phyloP scores from a whole-genome alignment of 2,888 invertebrate genomes.

The Caenorhabditis doughertyi region DNA sequence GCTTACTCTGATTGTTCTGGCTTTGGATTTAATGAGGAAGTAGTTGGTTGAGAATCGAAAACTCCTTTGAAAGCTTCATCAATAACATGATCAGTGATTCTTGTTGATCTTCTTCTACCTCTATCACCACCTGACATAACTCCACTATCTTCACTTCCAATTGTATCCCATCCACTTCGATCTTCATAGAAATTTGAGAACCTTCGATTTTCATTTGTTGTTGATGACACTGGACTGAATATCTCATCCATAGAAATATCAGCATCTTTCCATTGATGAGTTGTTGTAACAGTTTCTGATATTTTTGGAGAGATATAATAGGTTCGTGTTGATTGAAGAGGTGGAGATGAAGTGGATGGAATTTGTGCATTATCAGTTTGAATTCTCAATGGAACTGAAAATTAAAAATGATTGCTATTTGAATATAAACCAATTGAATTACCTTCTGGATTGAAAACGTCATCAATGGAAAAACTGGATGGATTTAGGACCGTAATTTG shows the following conservation, averaged over 20 bases:
- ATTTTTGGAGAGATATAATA: constrained; percentile 48
- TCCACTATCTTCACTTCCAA: constrained; percentile 60
- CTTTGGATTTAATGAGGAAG: not conserved
- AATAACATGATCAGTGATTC: constrained; percentile 34
- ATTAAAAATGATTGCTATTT: not conserved
- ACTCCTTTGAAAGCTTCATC: constrained; percentile 58
- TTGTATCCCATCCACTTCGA: constrained; percentile 57
- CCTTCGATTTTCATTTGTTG: constrained; percentile 28
- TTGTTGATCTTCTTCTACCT: constrained; percentile 38
- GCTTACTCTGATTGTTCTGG: constrained; percentile 15
- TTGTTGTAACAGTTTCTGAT: constrained; percentile 48
- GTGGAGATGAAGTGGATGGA: constrained; percentile 54
- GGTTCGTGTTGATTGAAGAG: constrained; percentile 33
- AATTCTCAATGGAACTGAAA: constrained; percentile 35
- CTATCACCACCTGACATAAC: constrained; percentile 52
- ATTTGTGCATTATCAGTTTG: constrained; percentile 22
- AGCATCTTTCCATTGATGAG: constrained; percentile 59
- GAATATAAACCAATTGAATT: too few relatives aligned
- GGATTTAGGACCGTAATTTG: not conserved
- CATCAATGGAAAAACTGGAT: constrained; percentile 32
- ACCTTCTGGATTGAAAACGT: constrained; percentile 36
- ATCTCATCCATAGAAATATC: constrained; percentile 52
- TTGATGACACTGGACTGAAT: constrained; percentile 48
- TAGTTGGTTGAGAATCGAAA: constrained; percentile 42
- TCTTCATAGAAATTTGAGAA: constrained; percentile 61